Conservation (phyloP, 2,797 vertebrate genomes). For the Pipistrellus pipistrellus region DNA sequence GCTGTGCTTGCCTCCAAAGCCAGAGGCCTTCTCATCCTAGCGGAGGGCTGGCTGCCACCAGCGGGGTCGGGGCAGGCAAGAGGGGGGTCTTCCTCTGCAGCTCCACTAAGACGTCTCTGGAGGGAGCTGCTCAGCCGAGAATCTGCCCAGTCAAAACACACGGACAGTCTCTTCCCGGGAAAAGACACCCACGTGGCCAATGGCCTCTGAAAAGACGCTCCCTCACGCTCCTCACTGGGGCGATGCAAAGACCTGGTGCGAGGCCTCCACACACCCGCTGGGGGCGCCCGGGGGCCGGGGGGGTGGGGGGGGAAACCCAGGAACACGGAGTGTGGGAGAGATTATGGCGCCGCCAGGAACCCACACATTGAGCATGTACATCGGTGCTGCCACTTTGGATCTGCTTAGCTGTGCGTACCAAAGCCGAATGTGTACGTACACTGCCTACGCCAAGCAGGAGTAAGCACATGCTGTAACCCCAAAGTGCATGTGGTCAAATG, state of each 20-base stretch:
- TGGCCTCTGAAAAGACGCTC: not conserved
- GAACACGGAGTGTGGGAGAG: not conserved
- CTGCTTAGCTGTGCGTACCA: not conserved
- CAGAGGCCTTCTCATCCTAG: not conserved
- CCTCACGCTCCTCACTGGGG: not conserved
- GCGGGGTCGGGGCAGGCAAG: rapidly evolving
- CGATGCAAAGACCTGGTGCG: not conserved
- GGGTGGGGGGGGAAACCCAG: not conserved
- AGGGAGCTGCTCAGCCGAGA: not conserved
- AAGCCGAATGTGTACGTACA: not conserved
- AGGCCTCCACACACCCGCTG: not conserved
- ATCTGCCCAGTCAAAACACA: not conserved
- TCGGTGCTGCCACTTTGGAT: not conserved
- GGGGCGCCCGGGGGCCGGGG: not conserved
- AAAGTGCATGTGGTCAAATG: not conserved
- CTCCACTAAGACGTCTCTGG: not conserved
- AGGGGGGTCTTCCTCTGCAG: not conserved
- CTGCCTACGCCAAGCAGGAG: not conserved
- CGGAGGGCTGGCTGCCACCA: not conserved
- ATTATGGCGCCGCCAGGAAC: rapidly evolving
- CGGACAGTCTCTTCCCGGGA: not conserved
- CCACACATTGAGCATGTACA: rapidly evolving
- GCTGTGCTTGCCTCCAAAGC: not conserved
- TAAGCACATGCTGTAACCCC: rapidly evolving
- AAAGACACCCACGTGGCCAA: not conserved